Conservation (phyloP, 1,140 invertebrate genomes). For the Chlorops oryzae region DNA sequence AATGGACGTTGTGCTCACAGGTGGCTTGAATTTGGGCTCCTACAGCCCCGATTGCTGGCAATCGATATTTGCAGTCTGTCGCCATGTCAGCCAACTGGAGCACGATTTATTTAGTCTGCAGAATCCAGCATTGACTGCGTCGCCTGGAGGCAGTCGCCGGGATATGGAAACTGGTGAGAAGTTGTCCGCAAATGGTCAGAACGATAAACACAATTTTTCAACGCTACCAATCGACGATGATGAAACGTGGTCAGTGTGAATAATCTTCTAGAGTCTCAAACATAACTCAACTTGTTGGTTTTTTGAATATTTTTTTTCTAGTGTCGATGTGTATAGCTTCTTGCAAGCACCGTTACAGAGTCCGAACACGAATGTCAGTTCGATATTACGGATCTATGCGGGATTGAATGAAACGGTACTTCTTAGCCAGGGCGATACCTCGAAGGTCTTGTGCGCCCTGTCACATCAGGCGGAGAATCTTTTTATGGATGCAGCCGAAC, state of each 20-base stretch:
- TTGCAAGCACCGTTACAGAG: constrained; percentile 64
- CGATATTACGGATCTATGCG: constrained; percentile 45
- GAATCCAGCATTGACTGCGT: constrained; percentile 47
- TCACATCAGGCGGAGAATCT: constrained; percentile 79
- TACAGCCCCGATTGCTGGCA: constrained; percentile 89
- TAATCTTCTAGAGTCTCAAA: not conserved
- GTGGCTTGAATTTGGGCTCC: constrained; percentile 81
- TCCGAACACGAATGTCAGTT: constrained; percentile 51
- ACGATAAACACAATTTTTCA: constrained; percentile 46
- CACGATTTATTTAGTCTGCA: constrained; percentile 75
- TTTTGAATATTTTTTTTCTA: constrained; percentile 42
- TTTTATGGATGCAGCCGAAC: constrained; percentile 78
- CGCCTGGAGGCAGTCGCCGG: constrained; percentile 46
- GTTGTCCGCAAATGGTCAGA: constrained; percentile 29
- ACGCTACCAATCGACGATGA: constrained; percentile 57
- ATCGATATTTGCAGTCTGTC: constrained; percentile 83
- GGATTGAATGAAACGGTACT: constrained; percentile 58
- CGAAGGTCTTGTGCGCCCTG: constrained; percentile 78
- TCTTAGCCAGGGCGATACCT: constrained; percentile 71
- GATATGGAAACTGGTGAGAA: constrained; percentile 49
- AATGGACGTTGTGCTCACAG: constrained; percentile 70
- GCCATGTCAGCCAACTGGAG: constrained; percentile 85
- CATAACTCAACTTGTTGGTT: not conserved
- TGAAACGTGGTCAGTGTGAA: constrained; percentile 60
- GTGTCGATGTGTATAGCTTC: constrained; percentile 77